phyloP scores from a whole-genome alignment of 1,140 invertebrate genomes.

The Habropoda laboriosa region DNA sequence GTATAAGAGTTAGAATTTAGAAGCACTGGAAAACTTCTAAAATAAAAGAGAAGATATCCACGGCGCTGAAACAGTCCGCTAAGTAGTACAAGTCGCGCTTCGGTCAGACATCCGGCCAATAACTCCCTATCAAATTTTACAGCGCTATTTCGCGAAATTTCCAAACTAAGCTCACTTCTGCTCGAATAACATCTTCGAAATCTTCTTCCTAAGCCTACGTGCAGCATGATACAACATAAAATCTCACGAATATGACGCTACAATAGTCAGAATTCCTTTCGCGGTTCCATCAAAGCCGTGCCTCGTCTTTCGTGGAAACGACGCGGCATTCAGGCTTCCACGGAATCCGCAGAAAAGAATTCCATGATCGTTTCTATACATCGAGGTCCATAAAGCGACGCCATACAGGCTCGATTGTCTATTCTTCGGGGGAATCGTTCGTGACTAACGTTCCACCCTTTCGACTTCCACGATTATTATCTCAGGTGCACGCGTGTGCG shows the following conservation, averaged over 20 bases:
- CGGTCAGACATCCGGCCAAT: not conserved
- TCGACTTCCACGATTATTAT: conserved; percentile 33
- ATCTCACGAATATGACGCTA: not conserved
- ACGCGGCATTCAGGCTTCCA: not conserved
- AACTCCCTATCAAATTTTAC: not conserved
- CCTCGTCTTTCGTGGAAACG: too few species aligned
- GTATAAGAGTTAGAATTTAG: too few species aligned
- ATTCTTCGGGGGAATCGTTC: not conserved
- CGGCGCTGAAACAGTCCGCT: too few species aligned
- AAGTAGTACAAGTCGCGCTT: not conserved
- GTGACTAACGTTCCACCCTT: conserved; percentile 6
- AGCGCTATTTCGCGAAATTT: not conserved
- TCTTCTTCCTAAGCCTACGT: not conserved
- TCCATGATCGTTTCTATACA: conserved; percentile 25
- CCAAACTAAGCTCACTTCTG: not conserved
- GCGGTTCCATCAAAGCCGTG: not conserved
- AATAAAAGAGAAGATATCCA: too few species aligned
- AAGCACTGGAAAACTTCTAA: too few species aligned
- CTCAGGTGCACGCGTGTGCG: not conserved
- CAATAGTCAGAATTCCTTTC: conserved; percentile 1
- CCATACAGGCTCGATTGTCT: conserved; percentile 24
- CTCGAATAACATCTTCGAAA: not conserved
- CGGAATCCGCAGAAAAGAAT: not conserved
- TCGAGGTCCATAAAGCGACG: not conserved
- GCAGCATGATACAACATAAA: not conserved